Evolutionary conservation across 2,797 vertebrate species (phyloP).

Genomic region (Malurus splendens): DNA sequence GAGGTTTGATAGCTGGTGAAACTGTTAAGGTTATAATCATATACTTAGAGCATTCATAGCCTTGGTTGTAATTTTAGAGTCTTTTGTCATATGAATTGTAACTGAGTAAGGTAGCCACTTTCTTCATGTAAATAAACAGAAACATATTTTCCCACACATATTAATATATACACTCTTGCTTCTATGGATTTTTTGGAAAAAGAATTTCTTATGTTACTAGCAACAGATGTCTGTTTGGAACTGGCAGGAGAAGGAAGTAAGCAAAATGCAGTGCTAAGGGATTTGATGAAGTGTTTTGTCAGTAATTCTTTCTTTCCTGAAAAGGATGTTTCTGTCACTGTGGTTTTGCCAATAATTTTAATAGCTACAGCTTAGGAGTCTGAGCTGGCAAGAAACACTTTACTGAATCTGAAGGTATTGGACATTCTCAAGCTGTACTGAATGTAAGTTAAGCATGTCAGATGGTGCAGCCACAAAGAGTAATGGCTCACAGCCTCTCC

Average conservation of each 20-base stretch:
- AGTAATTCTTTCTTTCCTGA: not conserved
- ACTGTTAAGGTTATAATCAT: not conserved
- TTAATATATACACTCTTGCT: not conserved
- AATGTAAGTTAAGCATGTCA: not conserved
- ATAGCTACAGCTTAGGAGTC: not conserved
- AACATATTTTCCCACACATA: not conserved
- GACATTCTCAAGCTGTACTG: not conserved
- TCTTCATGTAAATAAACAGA: not conserved
- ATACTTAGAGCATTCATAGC: not conserved
- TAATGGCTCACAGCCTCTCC: not conserved
- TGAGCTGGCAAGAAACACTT: not conserved
- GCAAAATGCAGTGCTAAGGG: not conserved
- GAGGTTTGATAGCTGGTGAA: not conserved
- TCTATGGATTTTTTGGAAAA: not conserved
- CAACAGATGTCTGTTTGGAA: not conserved
- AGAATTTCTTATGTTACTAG: not conserved
- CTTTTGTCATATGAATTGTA: not conserved
- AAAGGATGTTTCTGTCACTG: not conserved
- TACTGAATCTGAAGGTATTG: not conserved
- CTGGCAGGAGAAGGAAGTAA: not conserved
- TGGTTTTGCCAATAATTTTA: not conserved
- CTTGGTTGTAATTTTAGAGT: not conserved
- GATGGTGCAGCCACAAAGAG: not conserved
- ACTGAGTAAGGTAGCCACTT: not conserved
- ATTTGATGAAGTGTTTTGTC: constrained; percentile 12